Evolutionary conservation across 2,888 invertebrate genomes (phyloP).

Genomic region (Chydorus sphaericus): DNA sequence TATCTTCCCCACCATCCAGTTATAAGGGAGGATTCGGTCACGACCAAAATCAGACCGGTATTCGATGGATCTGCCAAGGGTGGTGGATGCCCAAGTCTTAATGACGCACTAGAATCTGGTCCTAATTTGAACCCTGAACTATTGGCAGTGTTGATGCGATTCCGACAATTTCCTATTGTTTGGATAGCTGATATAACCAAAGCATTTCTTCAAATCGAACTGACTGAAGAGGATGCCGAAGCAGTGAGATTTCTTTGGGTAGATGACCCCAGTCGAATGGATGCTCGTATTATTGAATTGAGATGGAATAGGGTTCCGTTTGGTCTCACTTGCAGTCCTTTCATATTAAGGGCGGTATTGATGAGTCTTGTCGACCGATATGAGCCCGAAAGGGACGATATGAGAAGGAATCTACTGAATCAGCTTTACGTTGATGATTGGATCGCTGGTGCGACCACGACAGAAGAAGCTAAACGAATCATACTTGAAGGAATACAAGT

Average conservation of each 20-base stretch:
- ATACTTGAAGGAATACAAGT: too few species aligned
- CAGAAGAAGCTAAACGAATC: too few species aligned
- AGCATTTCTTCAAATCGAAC: background rate
- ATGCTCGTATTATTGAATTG: too few species aligned
- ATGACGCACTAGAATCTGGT: background rate
- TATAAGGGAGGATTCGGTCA: background rate
- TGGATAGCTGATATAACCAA: background rate
- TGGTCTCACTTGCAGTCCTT: too few species aligned
- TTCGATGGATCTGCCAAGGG: conserved; percentile 5
- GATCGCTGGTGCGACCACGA: too few species aligned
- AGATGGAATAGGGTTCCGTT: too few species aligned
- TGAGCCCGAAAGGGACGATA: too few species aligned
- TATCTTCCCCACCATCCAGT: conserved; percentile 7
- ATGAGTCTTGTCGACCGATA: too few species aligned
- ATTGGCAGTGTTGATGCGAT: background rate
- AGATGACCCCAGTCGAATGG: too few species aligned
- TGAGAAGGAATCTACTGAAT: too few species aligned
- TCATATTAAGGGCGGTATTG: too few species aligned
- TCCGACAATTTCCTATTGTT: background rate
- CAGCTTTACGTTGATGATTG: too few species aligned
- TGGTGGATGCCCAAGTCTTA: background rate
- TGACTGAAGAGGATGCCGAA: background rate
- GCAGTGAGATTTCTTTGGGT: background rate
- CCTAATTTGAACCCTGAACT: conserved; percentile 3
- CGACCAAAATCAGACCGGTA: conserved; percentile 1